phyloP scores from a whole-genome alignment of 2,888 invertebrate species.

The Dioctria linearis region DNA sequence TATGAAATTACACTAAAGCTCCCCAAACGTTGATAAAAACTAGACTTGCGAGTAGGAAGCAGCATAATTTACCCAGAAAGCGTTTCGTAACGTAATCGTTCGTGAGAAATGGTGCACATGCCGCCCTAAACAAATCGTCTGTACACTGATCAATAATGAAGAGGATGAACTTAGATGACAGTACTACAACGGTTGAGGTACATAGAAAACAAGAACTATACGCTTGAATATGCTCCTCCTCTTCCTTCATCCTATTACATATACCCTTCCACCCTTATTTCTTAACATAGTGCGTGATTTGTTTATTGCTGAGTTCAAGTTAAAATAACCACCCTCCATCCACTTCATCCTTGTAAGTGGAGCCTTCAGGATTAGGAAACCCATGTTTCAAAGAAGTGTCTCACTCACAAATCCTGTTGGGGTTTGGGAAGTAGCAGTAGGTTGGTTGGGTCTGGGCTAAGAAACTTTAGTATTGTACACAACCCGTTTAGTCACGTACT shows the following conservation, averaged over 20 bases:
- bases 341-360: not conserved
- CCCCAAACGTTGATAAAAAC: conserved; percentile 9
- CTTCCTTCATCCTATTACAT: not conserved
- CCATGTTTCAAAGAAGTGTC: conserved; percentile 34
- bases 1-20: conserved; percentile 21
- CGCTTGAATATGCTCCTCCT: not conserved
- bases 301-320: conserved; percentile 45
- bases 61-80: conserved; percentile 36
- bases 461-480: conserved; percentile 33
- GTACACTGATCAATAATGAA: conserved; percentile 48
- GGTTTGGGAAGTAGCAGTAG: not conserved
- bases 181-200: not conserved
- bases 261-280: not conserved
- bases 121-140: conserved; percentile 42
- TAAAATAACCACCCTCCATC: conserved; percentile 6
- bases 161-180: conserved; percentile 46
- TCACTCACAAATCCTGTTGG: not conserved
- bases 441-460: not conserved
- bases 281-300: conserved; percentile 32
- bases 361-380: conserved; percentile 39
- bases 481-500: conserved; percentile 49
- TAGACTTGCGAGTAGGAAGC: conserved; percentile 24
- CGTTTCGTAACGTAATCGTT: conserved; percentile 36
- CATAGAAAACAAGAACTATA: not conserved
- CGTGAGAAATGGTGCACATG: conserved; percentile 45